These are phyloP conservation scores for Diuraphis noxia DNA, from an alignment of 1,140 invertebrate species.

Conservation along the genomic window DNA sequence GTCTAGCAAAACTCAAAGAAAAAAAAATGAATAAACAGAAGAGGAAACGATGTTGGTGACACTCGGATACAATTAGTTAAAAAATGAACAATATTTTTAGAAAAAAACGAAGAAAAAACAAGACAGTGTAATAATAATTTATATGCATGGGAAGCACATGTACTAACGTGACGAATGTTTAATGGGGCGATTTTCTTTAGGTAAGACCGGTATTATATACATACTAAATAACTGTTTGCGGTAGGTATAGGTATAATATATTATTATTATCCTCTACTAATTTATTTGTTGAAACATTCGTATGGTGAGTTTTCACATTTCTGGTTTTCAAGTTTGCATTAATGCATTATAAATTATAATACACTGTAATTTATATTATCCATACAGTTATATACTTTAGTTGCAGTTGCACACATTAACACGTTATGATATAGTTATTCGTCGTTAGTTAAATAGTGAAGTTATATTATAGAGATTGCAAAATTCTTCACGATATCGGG, in stretches of 20 bases:
- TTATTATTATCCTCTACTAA: not conserved
- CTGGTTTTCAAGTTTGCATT: not conserved
- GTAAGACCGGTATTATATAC: not conserved
- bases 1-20: not conserved
- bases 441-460: no score
- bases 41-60: conserved; percentile 30
- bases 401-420: no score
- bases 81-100: conserved; percentile 27
- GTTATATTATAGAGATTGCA: no score
- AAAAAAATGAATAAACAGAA: conserved; percentile 6
- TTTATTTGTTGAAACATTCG: not conserved
- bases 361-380: not conserved
- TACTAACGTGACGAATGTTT: conserved; percentile 42
- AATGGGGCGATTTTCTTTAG: conserved; percentile 31
- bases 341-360: not conserved
- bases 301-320: not conserved
- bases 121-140: conserved; percentile 15
- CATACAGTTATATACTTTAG: no score
- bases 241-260: not conserved
- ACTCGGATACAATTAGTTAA: conserved; percentile 29
- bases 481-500: no score
- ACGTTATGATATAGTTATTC: no score
- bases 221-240: conserved; percentile 8
- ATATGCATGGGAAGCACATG: not conserved
- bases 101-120: not conserved